phyloP scores from a whole-genome alignment of 92 coral and sea anemone genomes.

The Paragorgia papillata region DNA sequence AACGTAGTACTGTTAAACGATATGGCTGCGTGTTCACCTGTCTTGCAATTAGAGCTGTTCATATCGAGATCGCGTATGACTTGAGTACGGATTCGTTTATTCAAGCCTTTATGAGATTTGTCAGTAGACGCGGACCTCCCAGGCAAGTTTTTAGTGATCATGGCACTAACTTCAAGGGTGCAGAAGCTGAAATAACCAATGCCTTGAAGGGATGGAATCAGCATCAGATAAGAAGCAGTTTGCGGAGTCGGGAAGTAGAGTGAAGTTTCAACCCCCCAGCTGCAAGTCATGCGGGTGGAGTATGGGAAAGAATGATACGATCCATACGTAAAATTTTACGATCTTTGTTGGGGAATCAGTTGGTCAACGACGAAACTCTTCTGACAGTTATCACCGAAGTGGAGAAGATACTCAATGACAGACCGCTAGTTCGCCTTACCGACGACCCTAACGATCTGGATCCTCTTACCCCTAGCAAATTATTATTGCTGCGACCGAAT shows the following conservation, averaged over 20 bases:
- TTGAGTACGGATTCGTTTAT: constrained; percentile 55
- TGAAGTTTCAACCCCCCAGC: constrained; percentile 6
- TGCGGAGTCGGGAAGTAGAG: not conserved
- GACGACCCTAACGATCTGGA: not conserved
- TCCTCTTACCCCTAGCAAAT: too few relatives aligned
- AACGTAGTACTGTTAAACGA: constrained; percentile 53
- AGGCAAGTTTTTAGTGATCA: too few relatives aligned
- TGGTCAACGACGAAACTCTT: constrained; percentile 7
- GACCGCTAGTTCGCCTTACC: not conserved
- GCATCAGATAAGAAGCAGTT: too few relatives aligned
- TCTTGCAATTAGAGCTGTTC: constrained; percentile 47
- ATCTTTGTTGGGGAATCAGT: not conserved
- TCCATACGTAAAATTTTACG: not conserved
- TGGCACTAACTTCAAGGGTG: too few relatives aligned
- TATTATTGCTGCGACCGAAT: too few relatives aligned
- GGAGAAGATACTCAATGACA: not conserved
- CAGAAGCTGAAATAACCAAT: too few relatives aligned
- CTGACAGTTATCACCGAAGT: not conserved
- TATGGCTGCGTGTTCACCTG: constrained; percentile 64
- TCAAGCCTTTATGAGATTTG: constrained; percentile 55
- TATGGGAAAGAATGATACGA: constrained; percentile 12
- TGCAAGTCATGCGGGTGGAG: constrained; percentile 18
- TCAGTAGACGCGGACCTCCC: constrained; percentile 59
- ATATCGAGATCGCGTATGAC: constrained; percentile 55
- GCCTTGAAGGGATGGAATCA: constrained; percentile 1